Evolutionary conservation across 23 tunicate species (phyloP).

Genomic region (Styela clava): DNA sequence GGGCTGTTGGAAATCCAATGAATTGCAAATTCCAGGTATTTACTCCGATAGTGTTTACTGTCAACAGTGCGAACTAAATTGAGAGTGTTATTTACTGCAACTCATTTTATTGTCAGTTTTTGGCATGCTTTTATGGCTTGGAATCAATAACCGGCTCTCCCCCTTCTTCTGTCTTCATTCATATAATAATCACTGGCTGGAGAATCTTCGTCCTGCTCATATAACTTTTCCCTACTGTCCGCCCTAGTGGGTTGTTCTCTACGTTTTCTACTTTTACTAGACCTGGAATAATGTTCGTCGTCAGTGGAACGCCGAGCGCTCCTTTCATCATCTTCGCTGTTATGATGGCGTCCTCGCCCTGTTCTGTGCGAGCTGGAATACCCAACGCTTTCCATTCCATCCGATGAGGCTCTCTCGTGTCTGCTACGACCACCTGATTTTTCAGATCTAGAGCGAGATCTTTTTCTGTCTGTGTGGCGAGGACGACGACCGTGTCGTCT

Average conservation of each 20-base stretch:
- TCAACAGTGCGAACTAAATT: too few species aligned
- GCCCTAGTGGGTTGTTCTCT: background rate
- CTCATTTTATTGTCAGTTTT: too few species aligned
- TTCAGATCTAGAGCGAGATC: background rate
- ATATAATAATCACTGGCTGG: constrained; percentile 81
- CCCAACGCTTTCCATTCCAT: background rate
- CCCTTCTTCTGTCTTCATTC: constrained; percentile 52
- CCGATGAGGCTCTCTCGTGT: background rate
- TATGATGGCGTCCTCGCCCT: background rate
- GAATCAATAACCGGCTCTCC: background rate
- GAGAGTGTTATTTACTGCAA: too few species aligned
- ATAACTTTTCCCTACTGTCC: background rate
- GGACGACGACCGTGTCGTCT: background rate
- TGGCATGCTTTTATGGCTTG: too few species aligned
- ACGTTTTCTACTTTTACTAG: background rate
- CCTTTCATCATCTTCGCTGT: background rate
- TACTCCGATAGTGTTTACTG: too few species aligned
- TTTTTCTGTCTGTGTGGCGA: constrained; percentile 5
- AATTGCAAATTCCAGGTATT: too few species aligned
- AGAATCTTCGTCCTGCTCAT: constrained; percentile 44
- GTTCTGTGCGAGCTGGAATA: constrained; percentile 6
- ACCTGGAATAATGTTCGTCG: constrained; percentile 15
- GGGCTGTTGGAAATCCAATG: too few species aligned
- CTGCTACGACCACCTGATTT: background rate
- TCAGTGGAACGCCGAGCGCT: background rate